phyloP scores from a whole-genome alignment of 2,797 vertebrate genomes.

The Borostomias antarcticus region DNA sequence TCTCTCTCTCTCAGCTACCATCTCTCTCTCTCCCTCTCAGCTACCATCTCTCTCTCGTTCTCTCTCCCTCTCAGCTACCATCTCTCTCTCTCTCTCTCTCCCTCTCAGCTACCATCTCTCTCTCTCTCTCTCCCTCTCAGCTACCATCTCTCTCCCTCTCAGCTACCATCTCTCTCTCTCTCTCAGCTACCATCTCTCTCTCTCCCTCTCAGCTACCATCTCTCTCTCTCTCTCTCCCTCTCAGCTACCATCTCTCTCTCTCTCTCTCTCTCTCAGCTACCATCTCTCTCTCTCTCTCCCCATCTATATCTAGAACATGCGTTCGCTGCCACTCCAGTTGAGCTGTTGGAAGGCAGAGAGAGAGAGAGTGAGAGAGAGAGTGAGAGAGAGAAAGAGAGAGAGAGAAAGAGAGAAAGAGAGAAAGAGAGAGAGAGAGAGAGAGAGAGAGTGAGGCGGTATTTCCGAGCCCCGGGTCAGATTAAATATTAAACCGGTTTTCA shows the following conservation, averaged over 20 bases:
- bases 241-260: neutral
- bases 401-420: constrained; percentile 13
- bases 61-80: neutral
- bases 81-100: neutral
- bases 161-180: constrained; percentile 42
- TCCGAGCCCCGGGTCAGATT: constrained; percentile 26
- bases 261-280: too few species aligned
- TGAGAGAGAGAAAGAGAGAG: constrained; percentile 15
- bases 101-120: too few species aligned
- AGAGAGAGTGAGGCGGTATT: constrained; percentile 34
- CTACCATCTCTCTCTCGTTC: constrained; percentile 10
- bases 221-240: neutral
- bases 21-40: neutral
- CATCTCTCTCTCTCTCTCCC: constrained; percentile 2
- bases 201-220: too few species aligned
- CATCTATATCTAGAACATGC: constrained; percentile 20
- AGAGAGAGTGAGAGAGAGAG: neutral
- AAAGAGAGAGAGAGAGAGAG: constrained; percentile 18
- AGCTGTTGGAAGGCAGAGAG: constrained; percentile 29
- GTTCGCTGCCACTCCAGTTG: constrained; percentile 18
- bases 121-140: too few species aligned
- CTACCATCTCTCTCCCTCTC: neutral
- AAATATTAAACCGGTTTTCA: constrained; percentile 37
- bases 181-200: constrained; percentile 37
- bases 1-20: neutral